Conservation (phyloP, 2,797 vertebrate genomes). For the Labeo calbasu region DNA sequence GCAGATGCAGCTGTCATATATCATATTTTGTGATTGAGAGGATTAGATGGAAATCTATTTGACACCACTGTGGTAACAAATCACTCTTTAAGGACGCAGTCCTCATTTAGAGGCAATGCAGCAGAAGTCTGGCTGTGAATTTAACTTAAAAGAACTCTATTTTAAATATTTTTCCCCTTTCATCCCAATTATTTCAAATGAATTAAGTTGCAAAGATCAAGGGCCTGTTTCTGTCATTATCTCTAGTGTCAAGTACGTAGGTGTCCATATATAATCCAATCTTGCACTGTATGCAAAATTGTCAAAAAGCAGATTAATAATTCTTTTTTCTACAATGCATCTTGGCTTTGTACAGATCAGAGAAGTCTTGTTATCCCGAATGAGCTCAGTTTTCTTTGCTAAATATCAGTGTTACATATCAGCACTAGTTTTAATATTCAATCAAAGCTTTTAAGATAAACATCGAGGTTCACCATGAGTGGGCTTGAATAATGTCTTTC, state of each 20-base stretch:
- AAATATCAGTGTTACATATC: slow-evolving; percentile 69
- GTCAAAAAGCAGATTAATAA: slow-evolving; percentile 23
- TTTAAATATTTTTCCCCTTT: neutral
- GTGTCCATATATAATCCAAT: slow-evolving; percentile 4
- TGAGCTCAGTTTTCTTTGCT: slow-evolving; percentile 36
- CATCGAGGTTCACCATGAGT: slow-evolving; percentile 67
- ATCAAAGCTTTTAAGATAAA: slow-evolving; percentile 74
- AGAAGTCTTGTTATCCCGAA: slow-evolving; percentile 46
- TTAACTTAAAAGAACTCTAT: neutral
- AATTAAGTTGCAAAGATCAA: slow-evolving; percentile 5
- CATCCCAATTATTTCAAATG: neutral
- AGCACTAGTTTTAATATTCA: slow-evolving; percentile 71
- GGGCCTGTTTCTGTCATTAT: neutral
- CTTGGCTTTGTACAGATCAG: slow-evolving; percentile 43
- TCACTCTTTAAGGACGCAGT: neutral
- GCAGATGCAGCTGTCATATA: neutral
- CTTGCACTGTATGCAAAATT: slow-evolving; percentile 3
- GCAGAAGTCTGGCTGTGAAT: neutral
- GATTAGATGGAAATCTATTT: neutral
- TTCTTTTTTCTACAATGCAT: neutral
- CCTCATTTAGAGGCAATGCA: neutral
- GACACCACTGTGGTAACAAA: neutral
- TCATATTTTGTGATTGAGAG: neutral
- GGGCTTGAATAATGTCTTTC: slow-evolving; percentile 57
- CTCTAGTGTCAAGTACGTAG: slow-evolving; percentile 14